phyloP scores from a whole-genome alignment of 35 echinoderm and acorn worm genomes.

The Heliocidaris erythrogramma region DNA sequence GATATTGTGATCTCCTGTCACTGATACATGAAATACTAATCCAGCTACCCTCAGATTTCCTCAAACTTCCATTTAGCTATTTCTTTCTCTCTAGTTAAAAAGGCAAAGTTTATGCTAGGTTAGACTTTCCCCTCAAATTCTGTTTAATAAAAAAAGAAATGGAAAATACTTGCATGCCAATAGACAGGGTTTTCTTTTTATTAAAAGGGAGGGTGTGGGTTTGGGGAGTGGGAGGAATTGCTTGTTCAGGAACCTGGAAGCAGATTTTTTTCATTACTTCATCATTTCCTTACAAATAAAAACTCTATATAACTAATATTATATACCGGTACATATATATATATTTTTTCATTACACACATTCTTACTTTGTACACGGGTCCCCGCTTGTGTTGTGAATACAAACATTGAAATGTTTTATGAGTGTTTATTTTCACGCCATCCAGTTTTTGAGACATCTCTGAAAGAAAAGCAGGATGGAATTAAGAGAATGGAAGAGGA shows the following conservation, averaged over 20 bases:
- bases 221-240: too few relatives aligned
- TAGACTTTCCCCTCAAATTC: too few relatives aligned
- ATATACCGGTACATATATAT: too few relatives aligned
- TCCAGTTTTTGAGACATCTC: conserved; percentile 13
- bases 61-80: too few relatives aligned
- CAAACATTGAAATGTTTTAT: not conserved
- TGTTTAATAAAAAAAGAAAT: not conserved
- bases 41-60: too few relatives aligned
- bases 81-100: too few relatives aligned
- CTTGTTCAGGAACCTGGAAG: not conserved
- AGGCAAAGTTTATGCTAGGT: too few relatives aligned
- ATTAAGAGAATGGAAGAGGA: conserved; percentile 27
- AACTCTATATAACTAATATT: too few relatives aligned
- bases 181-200: not conserved
- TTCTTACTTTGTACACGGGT: not conserved
- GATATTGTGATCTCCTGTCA: too few relatives aligned
- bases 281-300: not conserved
- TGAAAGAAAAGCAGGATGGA: conserved; percentile 30
- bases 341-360: not conserved
- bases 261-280: not conserved
- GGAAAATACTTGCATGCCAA: not conserved
- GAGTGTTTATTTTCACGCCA: not conserved
- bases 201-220: too few relatives aligned
- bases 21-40: too few relatives aligned
- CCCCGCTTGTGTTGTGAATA: not conserved